A percentile compares a stretch with the other conserved stretches of the same genome.
phyloP scores from a whole-genome alignment of 2,113 vertebrate species.

The Dipodomys stephensi region DNA sequence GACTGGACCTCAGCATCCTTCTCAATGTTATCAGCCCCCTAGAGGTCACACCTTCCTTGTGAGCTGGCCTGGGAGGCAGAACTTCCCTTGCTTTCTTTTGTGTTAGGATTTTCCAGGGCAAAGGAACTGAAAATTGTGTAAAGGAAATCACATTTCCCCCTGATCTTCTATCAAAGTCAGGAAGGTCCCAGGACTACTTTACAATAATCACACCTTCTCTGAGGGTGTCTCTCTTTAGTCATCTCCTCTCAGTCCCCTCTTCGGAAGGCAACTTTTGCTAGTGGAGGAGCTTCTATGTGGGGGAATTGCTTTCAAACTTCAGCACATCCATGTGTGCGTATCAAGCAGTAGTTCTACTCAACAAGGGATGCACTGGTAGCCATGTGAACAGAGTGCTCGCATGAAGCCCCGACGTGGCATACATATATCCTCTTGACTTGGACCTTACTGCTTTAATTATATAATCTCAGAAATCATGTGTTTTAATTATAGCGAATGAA shows the following conservation, averaged over 20 bases:
- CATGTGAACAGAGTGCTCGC: not conserved
- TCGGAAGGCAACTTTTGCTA: not conserved
- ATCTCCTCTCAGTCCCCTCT: not conserved
- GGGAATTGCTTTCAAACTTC: not conserved
- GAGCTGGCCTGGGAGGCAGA: not conserved
- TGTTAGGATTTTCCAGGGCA: not conserved
- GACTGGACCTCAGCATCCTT: not conserved
- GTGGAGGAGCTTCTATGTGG: not conserved
- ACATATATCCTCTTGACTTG: not conserved
- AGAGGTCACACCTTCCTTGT: not conserved
- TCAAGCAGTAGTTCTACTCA: not conserved
- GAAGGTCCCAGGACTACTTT: not conserved
- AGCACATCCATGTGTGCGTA: not conserved
- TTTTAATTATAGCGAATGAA: constrained; percentile 28
- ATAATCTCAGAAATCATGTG: constrained; percentile 45
- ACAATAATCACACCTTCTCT: not conserved
- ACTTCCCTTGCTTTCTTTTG: not conserved
- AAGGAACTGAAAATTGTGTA: not conserved
- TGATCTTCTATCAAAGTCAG: not conserved
- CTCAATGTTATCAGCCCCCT: not conserved
- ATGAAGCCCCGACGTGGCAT: not conserved
- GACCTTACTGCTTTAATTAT: not conserved
- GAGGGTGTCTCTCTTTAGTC: not conserved
- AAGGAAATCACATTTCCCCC: not conserved
- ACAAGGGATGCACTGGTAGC: not conserved